Evolutionary conservation across 2,113 vertebrate species (phyloP).

Genomic region (Anser brachyrhynchus): DNA sequence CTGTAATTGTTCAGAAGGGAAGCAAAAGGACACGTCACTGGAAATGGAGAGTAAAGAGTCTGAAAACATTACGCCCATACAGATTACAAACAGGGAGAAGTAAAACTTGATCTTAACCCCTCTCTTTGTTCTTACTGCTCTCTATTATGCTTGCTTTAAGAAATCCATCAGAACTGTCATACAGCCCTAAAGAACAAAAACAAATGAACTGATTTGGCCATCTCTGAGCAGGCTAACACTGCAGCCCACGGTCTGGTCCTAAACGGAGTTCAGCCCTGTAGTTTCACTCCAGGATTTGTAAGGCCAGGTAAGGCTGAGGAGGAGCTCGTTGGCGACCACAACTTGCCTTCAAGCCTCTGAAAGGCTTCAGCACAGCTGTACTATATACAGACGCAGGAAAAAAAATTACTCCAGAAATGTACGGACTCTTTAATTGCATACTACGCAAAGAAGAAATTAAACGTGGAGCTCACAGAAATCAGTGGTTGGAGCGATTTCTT

Average conservation of each 20-base stretch:
- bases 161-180: background rate
- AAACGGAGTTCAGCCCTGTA: background rate
- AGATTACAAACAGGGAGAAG: background rate
- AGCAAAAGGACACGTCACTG: background rate
- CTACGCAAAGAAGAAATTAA: constrained; percentile 58
- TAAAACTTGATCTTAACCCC: background rate
- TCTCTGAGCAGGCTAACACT: background rate
- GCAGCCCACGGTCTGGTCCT: background rate
- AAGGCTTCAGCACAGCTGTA: background rate
- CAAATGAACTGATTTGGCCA: background rate
- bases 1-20: background rate
- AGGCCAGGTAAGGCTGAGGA: background rate
- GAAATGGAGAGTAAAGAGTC: background rate
- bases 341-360: background rate
- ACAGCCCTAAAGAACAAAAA: background rate
- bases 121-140: background rate
- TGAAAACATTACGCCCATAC: background rate
- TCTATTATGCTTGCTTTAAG: background rate
- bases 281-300: background rate
- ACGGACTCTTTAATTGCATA: constrained; percentile 61
- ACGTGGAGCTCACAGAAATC: constrained; percentile 68
- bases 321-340: background rate
- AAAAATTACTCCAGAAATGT: constrained; percentile 33
- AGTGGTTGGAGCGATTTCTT: constrained; percentile 67
- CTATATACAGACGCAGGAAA: background rate